Base-by-base conservation (phyloP, 2,888 invertebrate species). In the Perizoma affinitatum region DNA sequence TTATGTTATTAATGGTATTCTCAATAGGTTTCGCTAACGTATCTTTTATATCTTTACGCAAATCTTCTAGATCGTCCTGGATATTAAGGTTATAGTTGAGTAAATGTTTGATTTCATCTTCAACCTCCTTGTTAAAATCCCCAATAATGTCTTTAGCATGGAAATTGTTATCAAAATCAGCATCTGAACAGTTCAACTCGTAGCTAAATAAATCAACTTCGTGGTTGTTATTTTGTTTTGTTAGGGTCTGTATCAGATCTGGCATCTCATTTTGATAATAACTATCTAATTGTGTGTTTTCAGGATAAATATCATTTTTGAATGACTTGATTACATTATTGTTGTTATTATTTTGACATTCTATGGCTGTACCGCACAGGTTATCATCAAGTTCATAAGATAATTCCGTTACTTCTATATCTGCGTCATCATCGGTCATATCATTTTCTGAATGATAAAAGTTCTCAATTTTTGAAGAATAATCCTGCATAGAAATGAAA, bases 91-190 rank as follows among this genome's bases (percentile, higher is more conserved):
- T 91, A 68, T 90, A 87, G 74, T 90, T 90, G 38, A 90, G 77
- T 65, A 93, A 80, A 68, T 88, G 87, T 67, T 90, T 93, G 54
- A 94, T 91, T 87, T 94, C 94, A 61, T 93, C 92, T 83, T 93
- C 93, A 44, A 94, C 87, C 85, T 94, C 94, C 78, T 93, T 93
- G 63, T 93, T 93, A 69, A 94, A 94, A 78, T 94, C 93, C 35
- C 93, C 94, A 62, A 94, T 92, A 47, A 94, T 93, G 72, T 93
- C 89, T 71, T 86, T 88, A 5, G 88, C 80, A 45, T 88, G 75
- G 70, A 91, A 91, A 71, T 92, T 91, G 68, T 90, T 90, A 75
- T 92, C 92, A 69, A 91, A 87, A 67, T 91, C 92, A 40, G 87
- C 83, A 67, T 87, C 84, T 52, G 83, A 79, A 64, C 84, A 90